phyloP scores from a whole-genome alignment of 2,888 invertebrate genomes.

The Leptinotarsa haldemani region DNA sequence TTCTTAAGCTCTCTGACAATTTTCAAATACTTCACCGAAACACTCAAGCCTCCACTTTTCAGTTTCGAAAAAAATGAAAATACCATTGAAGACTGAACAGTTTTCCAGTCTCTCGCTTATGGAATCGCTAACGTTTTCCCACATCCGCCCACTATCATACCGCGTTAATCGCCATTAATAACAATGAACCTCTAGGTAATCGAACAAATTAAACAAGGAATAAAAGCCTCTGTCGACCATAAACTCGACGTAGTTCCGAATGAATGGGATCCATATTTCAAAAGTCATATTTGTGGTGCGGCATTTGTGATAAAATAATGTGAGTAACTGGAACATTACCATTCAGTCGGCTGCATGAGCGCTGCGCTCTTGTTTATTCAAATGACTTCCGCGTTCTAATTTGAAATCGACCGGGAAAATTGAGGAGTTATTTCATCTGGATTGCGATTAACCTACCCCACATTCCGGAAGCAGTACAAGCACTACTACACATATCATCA shows the following conservation, averaged over 20 bases:
- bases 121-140: background rate
- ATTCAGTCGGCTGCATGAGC: background rate
- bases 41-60: too few relatives aligned
- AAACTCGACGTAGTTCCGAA: background rate
- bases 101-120: background rate
- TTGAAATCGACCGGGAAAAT: background rate
- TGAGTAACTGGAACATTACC: constrained; percentile 8
- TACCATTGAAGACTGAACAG: too few relatives aligned
- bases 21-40: too few relatives aligned
- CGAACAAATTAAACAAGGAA: constrained; percentile 2
- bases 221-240: constrained; percentile 9
- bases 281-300: constrained; percentile 14
- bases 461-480: too few relatives aligned
- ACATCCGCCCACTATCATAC: background rate
- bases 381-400: constrained; percentile 9
- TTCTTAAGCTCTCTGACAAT: too few relatives aligned
- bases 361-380: background rate
- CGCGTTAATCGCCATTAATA: background rate
- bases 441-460: background rate
- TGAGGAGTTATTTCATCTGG: background rate
- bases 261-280: constrained; percentile 3
- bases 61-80: too few relatives aligned
- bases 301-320: constrained; percentile 17
- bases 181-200: background rate
- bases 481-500: too few relatives aligned